Conservation (phyloP, 2,888 invertebrate species). For the Caenorhabditis auriculariae region DNA sequence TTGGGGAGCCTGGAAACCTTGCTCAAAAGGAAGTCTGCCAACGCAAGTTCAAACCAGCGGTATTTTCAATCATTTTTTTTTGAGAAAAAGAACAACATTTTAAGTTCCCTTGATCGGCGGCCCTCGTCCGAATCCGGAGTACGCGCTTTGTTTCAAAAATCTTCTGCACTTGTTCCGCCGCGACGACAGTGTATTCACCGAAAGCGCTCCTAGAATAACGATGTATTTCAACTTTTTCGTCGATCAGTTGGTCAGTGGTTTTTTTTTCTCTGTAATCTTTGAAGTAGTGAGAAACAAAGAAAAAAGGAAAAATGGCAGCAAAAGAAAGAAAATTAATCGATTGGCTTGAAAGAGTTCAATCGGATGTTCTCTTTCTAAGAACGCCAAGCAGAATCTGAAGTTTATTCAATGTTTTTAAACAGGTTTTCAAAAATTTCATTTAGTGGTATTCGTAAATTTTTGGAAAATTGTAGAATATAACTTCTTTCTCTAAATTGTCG, state of each 20-base stretch:
- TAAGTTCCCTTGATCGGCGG: constrained; percentile 64
- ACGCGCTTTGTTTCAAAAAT: constrained; percentile 64
- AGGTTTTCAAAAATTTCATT: too few species aligned
- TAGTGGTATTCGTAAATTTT: too few species aligned
- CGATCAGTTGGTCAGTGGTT: constrained; percentile 3
- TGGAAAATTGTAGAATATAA: too few species aligned
- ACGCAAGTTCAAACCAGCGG: background rate
- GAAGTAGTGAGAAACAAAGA: too few species aligned
- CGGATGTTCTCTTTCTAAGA: too few species aligned
- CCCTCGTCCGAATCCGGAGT: constrained; percentile 65
- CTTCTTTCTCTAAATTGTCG: too few species aligned
- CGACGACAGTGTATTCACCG: constrained; percentile 21
- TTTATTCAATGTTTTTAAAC: too few species aligned
- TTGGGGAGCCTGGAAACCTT: constrained; percentile 67
- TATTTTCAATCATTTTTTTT: constrained; percentile 11
- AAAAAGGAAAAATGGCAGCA: too few species aligned
- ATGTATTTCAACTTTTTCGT: constrained; percentile 15
- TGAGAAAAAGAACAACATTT: constrained; percentile 47
- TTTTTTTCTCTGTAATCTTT: background rate
- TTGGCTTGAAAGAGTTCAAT: too few species aligned
- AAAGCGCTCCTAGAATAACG: constrained; percentile 18
- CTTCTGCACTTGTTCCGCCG: constrained; percentile 35
- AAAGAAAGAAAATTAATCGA: too few species aligned
- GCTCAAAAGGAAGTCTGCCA: constrained; percentile 45
- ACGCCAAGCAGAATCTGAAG: too few species aligned